Percentiles rank a stretch among this genome's conserved stretches.
Conservation (phyloP, 2,113 vertebrate species). For the Plecotus auritus region DNA sequence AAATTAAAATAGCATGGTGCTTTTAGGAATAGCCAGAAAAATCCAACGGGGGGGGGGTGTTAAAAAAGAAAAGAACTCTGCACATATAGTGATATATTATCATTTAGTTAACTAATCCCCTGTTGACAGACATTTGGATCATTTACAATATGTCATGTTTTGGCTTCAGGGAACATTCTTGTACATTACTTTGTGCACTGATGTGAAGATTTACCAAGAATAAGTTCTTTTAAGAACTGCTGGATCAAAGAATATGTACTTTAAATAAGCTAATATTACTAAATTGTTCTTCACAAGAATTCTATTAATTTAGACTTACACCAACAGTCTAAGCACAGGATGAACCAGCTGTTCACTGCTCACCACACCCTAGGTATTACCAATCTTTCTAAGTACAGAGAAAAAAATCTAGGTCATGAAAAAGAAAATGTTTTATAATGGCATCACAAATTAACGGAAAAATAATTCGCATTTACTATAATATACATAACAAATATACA, state of each 20-base stretch:
- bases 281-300: background rate
- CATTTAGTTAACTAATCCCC: conserved; percentile 25
- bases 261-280: conserved; percentile 12
- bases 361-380: background rate
- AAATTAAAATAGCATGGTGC: background rate
- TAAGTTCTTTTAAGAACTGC: conserved; percentile 19
- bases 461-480: background rate
- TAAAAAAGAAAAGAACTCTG: background rate
- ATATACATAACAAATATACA: background rate
- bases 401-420: background rate
- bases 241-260: conserved; percentile 41
- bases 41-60: background rate
- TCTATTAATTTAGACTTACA: background rate
- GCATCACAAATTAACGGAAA: background rate
- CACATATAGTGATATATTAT: background rate
- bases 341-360: background rate
- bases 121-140: background rate
- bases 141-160: background rate
- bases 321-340: background rate
- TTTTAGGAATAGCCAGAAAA: background rate
- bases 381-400: background rate
- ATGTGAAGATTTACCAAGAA: background rate
- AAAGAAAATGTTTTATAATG: background rate
- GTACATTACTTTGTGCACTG: background rate
- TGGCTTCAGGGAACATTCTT: background rate